Percentiles rank a stretch among this genome's conserved stretches.
These are phyloP conservation scores for Seira sanloemensis DNA, from an alignment of 2,888 invertebrate genomes.

Conservation along the genomic window DNA sequence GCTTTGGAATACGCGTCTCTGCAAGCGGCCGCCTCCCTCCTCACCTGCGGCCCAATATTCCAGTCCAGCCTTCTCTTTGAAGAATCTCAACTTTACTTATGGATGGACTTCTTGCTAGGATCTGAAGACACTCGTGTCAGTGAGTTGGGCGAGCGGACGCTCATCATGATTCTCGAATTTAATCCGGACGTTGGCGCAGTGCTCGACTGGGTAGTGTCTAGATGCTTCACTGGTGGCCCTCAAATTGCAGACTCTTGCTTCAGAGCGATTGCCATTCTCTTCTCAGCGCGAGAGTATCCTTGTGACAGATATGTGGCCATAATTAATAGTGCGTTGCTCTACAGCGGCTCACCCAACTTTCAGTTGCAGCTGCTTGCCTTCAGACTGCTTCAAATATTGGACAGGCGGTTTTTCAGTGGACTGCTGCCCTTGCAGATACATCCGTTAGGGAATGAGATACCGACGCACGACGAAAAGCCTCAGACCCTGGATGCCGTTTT, in stretches of 20 bases:
- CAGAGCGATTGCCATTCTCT: conserved; percentile 95
- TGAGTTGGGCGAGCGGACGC: conserved; percentile 74
- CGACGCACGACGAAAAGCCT: conserved; percentile 78
- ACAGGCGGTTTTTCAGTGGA: conserved; percentile 95
- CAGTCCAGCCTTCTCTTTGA: conserved; percentile 89
- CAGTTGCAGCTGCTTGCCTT: conserved; percentile 95
- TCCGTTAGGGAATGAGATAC: conserved; percentile 51
- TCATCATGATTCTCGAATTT: conserved; percentile 90
- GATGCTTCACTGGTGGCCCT: conserved; percentile 94
- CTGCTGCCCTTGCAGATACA: conserved; percentile 68
- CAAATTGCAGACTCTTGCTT: conserved; percentile 98
- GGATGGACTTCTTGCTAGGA: conserved; percentile 93
- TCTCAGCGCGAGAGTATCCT: conserved; percentile 97
- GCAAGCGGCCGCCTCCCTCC: conserved; percentile 95
- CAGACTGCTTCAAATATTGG: conserved; percentile 93
- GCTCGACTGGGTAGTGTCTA: conserved; percentile 98
- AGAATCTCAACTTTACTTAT: conserved; percentile 93
- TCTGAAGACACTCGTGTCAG: conserved; percentile 81
- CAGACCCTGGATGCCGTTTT: conserved; percentile 91
- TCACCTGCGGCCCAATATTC: conserved; percentile 97
- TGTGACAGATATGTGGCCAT: conserved; percentile 98
- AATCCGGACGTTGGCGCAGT: conserved; percentile 94
- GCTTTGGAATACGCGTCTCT: conserved; percentile 79
- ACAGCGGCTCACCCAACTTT: conserved; percentile 94
- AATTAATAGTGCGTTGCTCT: conserved; percentile 97